Conservation (phyloP, 92 coral and sea anemone genomes). For the Epizoanthus stellaris region DNA sequence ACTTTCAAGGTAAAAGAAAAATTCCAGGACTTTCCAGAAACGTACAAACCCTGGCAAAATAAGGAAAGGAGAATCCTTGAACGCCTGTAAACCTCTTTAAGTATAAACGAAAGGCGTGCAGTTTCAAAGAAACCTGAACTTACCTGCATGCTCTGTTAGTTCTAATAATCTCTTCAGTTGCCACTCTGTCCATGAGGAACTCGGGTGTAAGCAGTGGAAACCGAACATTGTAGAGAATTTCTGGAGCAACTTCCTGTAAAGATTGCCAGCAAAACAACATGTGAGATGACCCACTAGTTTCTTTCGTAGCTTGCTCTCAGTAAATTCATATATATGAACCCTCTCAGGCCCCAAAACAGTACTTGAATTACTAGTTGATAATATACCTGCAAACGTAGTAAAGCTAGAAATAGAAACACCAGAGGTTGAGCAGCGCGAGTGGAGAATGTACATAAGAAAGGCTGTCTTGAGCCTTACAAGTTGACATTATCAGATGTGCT, state of each 20-base stretch:
- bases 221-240: conserved; percentile 86
- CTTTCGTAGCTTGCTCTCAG: not conserved
- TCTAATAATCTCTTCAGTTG: conserved; percentile 87
- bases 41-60: no score
- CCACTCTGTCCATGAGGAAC: conserved; percentile 92
- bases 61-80: no score
- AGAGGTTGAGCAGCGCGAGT: no score
- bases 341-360: not conserved
- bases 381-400: not conserved
- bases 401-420: not conserved
- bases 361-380: not conserved
- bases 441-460: no score
- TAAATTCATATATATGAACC: not conserved
- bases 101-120: no score
- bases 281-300: not conserved
- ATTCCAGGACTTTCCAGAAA: no score
- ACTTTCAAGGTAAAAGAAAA: no score
- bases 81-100: no score
- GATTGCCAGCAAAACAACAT: not conserved
- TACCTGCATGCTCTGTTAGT: conserved; percentile 85
- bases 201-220: conserved; percentile 88
- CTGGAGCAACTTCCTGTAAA: conserved; percentile 78
- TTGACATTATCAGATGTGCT: no score
- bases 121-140: not conserved
- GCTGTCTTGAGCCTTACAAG: no score